phyloP scores from a whole-genome alignment of 30 jellyfish, hydroid and myxozoan species.

The Turritopsis rubra region DNA sequence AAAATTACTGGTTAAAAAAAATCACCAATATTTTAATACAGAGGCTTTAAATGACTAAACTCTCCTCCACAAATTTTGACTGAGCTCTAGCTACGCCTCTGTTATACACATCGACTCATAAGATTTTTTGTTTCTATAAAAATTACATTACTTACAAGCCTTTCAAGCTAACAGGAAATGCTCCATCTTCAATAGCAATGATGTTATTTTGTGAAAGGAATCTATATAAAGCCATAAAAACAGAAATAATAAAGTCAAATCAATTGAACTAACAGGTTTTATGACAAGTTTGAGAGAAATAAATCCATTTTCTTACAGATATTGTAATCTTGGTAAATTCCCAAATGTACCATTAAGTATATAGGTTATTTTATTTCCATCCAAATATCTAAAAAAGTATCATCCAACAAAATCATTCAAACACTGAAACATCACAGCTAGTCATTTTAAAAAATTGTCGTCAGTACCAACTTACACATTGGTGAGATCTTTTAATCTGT shows the following conservation, averaged over 20 bases:
- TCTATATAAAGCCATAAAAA: constrained; percentile 16
- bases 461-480: not conserved
- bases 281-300: not conserved
- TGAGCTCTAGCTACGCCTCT: too few relatives aligned
- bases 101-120: too few relatives aligned
- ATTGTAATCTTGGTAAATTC: constrained; percentile 38
- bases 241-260: not conserved
- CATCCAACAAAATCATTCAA: not conserved
- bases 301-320: constrained; percentile 45
- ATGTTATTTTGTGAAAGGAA: constrained; percentile 41
- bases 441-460: not conserved
- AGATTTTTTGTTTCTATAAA: too few relatives aligned
- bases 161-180: constrained; percentile 47
- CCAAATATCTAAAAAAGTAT: constrained; percentile 34
- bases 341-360: constrained; percentile 55
- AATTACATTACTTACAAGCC: not conserved
- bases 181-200: constrained; percentile 73
- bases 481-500: not conserved
- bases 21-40: too few relatives aligned
- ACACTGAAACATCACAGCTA: not conserved
- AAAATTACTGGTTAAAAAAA: too few relatives aligned
- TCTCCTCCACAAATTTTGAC: too few relatives aligned
- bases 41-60: too few relatives aligned
- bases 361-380: constrained; percentile 52
- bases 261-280: not conserved